Base-by-base conservation (phyloP, 2,113 vertebrate genomes). In the Psettodes erumei region DNA sequence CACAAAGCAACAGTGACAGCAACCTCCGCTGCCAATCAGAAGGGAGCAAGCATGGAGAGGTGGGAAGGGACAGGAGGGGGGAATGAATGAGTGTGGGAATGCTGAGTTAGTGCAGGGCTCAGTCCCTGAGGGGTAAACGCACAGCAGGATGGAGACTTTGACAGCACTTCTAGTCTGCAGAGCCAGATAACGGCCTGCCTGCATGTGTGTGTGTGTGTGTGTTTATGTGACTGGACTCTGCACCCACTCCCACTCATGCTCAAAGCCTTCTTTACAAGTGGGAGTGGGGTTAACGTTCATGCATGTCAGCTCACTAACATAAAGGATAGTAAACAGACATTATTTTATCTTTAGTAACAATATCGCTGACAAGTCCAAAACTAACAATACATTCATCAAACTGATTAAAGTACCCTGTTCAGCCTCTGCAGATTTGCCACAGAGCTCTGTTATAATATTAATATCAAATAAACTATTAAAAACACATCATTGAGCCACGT, bases 181-280 rank as follows among this genome's bases (percentile, higher is more conserved):
- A 28, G 50, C 60, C 54, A 81, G 77, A 90, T 86, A 86, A 81
- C 80, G 77, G 68, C 30, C 30, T 45, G 33, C 37, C 60, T 55
- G n/a, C 30, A 11, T 60, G 78, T 74, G 58, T 64, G 42, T 64
- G 73, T 62, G 63, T 66, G 60, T 59, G 45, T 43, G 40, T 61
- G 66, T 47, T 38, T 58, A 33, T 42, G 12, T 48, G 70, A 3
- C 59, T 86, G 76, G 67, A 80, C 48, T 65, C 48, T 77, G 66
- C 27, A 47, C 72, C 61, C 16, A 18, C 71, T 77, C 38, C 28
- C 55, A 70, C 70, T 51, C 59, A 23, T 48, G 32, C 30, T 60
- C 35, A 56, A 38, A 75, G 48, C 18, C 30, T 37, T 50, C 23
- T 74, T 60, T 37, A 84, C 8, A 30, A 65, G 75, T 51, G 25